These are phyloP conservation scores for Dicerorhinus sumatrensis DNA, from an alignment of 2,113 vertebrate species.

Conservation along the genomic window DNA sequence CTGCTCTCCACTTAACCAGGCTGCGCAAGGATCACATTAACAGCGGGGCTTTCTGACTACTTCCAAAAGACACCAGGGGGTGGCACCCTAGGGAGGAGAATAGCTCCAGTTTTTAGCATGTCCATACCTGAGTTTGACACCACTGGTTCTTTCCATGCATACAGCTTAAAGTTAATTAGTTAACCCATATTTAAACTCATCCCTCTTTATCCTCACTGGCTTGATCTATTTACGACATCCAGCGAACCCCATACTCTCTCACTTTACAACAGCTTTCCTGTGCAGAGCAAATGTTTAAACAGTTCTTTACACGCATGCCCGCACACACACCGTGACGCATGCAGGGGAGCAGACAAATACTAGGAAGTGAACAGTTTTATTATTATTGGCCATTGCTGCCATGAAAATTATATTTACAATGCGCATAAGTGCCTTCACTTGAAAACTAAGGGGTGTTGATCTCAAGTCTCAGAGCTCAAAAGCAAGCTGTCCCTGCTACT, in stretches of 20 bases:
- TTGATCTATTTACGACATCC: conserved; percentile 24
- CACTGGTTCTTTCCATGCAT: neutral
- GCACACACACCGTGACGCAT: neutral
- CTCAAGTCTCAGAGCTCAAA: neutral
- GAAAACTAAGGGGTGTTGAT: neutral
- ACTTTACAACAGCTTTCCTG: conserved; percentile 42
- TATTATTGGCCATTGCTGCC: neutral
- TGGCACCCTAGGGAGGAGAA: neutral
- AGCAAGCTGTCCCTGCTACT: neutral
- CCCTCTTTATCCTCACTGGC: neutral
- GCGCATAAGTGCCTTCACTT: neutral
- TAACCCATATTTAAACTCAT: conserved; percentile 23
- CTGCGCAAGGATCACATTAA: neutral
- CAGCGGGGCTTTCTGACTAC: neutral
- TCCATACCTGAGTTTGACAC: neutral
- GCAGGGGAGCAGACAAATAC: neutral
- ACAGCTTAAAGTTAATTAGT: neutral
- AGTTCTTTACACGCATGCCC: conserved; percentile 11
- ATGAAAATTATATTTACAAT: neutral
- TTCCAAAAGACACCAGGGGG: neutral
- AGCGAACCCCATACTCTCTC: conserved; percentile 8
- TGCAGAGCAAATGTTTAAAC: conserved; percentile 56
- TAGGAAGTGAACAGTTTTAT: conserved; percentile 10
- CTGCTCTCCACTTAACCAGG: neutral
- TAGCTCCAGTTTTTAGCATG: neutral